phyloP scores from a whole-genome alignment of 2,113 vertebrate species.

The Hemichromis elongatus region DNA sequence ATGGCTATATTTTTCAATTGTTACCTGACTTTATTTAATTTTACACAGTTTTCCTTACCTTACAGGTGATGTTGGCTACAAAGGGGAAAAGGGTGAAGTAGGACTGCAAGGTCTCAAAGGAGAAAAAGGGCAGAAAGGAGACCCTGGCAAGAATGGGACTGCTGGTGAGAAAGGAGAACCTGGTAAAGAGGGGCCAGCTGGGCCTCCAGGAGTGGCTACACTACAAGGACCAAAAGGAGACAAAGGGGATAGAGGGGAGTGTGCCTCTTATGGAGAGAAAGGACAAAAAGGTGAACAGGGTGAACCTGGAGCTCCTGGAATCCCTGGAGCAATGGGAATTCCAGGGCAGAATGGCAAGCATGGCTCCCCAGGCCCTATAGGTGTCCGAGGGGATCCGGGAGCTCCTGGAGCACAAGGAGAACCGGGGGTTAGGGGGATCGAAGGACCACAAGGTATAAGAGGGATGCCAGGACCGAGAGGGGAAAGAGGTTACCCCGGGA shows the following conservation, averaged over 20 bases:
- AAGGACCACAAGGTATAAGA: slow-evolving; percentile 76
- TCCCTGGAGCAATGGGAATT: slow-evolving; percentile 82
- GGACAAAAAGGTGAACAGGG: slow-evolving; percentile 82
- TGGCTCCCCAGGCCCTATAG: slow-evolving; percentile 76
- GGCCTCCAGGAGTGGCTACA: slow-evolving; percentile 72
- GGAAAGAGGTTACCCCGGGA: slow-evolving; percentile 79
- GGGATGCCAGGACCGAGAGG: slow-evolving; percentile 83
- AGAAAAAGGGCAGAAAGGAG: slow-evolving; percentile 81
- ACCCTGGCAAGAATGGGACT: slow-evolving; percentile 81
- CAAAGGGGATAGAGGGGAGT: slow-evolving; percentile 81
- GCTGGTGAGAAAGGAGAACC: slow-evolving; percentile 85
- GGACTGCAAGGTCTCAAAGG: slow-evolving; percentile 82
- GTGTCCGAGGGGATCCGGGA: slow-evolving; percentile 79
- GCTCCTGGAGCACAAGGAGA: slow-evolving; percentile 84
- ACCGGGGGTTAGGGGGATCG: slow-evolving; percentile 69
- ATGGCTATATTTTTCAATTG: not conserved
- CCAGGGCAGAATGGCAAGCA: slow-evolving; percentile 74
- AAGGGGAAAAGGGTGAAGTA: slow-evolving; percentile 83
- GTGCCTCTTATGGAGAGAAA: slow-evolving; percentile 77
- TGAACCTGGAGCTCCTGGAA: slow-evolving; percentile 76
- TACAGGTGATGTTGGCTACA: slow-evolving; percentile 83
- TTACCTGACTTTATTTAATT: not conserved
- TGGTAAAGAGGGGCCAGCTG: slow-evolving; percentile 61
- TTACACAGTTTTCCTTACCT: not conserved
- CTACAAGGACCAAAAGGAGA: slow-evolving; percentile 82